phyloP scores from a whole-genome alignment of 2,888 invertebrate genomes.

The Rhagophthalmus giganteus region DNA sequence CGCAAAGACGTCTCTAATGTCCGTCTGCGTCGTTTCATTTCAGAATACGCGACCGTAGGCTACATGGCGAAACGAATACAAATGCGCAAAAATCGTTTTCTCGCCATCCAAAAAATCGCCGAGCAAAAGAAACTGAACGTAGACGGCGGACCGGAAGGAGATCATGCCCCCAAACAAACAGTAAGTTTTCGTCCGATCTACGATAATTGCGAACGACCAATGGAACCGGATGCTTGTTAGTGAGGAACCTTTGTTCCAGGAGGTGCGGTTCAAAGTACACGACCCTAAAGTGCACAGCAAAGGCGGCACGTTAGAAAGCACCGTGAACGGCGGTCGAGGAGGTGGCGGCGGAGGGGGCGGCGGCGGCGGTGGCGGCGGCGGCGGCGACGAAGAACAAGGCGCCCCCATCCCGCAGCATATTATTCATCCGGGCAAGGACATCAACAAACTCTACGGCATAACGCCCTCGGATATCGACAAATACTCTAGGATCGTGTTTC shows the following conservation, averaged over 20 bases:
- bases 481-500: slow-evolving; percentile 97
- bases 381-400: slow-evolving; percentile 65
- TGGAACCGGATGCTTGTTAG: slow-evolving; percentile 62
- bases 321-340: slow-evolving; percentile 80
- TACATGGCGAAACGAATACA: slow-evolving; percentile 97
- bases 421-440: slow-evolving; percentile 87
- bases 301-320: slow-evolving; percentile 88
- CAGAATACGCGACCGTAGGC: slow-evolving; percentile 97
- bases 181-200: slow-evolving; percentile 59
- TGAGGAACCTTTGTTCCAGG: slow-evolving; percentile 72
- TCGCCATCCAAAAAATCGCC: slow-evolving; percentile 88
- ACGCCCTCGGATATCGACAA: slow-evolving; percentile 99
- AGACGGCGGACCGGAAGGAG: slow-evolving; percentile 74
- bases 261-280: slow-evolving; percentile 93
- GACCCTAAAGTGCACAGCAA: slow-evolving; percentile 93
- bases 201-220: neutral
- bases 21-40: slow-evolving; percentile 49
- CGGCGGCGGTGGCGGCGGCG: too few relatives aligned
- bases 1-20: too few relatives aligned
- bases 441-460: slow-evolving; percentile 88
- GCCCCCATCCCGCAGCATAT: slow-evolving; percentile 74
- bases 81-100: slow-evolving; percentile 91
- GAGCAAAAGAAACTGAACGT: slow-evolving; percentile 88
- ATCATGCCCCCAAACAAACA: slow-evolving; percentile 78
- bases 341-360: slow-evolving; percentile 57